These are phyloP conservation scores for Euura lappo DNA, from an alignment of 1,140 invertebrate genomes.

Conservation along the genomic window DNA sequence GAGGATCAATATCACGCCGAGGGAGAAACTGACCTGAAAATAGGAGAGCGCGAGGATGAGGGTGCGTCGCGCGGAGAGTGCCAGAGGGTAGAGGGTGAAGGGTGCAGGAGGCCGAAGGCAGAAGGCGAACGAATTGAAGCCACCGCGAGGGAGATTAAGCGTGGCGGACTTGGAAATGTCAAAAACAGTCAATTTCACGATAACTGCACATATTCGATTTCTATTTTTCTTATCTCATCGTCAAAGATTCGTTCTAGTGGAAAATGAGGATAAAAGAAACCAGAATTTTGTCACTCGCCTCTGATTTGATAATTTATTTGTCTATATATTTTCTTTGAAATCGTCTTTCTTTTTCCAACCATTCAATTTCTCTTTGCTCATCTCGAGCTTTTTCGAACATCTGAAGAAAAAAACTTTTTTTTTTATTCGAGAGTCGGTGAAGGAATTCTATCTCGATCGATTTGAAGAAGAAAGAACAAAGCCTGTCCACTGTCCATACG, in stretches of 20 bases:
- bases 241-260: neutral
- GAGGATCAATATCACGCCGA: slow-evolving; percentile 55
- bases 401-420: no score
- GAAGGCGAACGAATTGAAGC: slow-evolving; percentile 6
- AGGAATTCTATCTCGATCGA: no score
- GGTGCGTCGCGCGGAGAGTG: neutral
- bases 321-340: no score
- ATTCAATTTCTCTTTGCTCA: no score
- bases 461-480: no score
- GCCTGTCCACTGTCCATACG: no score
- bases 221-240: neutral
- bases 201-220: no score
- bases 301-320: no score
- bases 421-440: no score
- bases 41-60: slow-evolving; percentile 24
- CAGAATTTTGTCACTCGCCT: neutral
- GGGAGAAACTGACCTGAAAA: slow-evolving; percentile 44
- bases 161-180: neutral
- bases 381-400: no score
- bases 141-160: slow-evolving; percentile 4
- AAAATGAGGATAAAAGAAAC: neutral
- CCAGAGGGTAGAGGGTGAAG: neutral
- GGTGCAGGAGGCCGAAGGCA: neutral
- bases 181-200: neutral
- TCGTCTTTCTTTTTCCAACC: no score